Evolutionary conservation across 2,888 invertebrate species (phyloP), one percentile per base, ranked within the genome.

Genomic region (Phasia obesa): DNA sequence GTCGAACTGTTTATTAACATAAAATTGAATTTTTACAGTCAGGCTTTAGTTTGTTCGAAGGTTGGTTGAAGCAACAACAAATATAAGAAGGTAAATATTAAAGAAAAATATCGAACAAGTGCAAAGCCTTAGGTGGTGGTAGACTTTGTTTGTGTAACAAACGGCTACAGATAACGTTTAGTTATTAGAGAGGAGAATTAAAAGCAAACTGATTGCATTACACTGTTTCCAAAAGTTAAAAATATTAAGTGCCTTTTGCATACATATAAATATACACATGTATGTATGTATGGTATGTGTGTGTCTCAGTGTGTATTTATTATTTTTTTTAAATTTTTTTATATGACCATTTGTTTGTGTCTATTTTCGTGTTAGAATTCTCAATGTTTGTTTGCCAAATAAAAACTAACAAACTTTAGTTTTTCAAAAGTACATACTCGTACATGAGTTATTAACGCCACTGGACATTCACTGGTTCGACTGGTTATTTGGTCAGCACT

Each of bases 371-470:
- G 59, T 69, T 77, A 27, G 42, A 73, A 55, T 71, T 67, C 71
- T 67, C 17, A 31, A 64, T 55, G 55, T 60, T 69, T 65, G 19
- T 59, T 75, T 47, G 25, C 55, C 2, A 3, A 13, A 6, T 64
- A 38, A 38, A 27, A 57, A 57, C 49, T 27, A 35, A 55, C 17
- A 35, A 38, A 53, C 21, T 55, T 74, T 31, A 55, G 64, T 60
- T 69, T 53, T 60, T 25, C 17, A 44, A 23, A 35, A 44, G 25
- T 27, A 51, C 25, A 60, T 17, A 25, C 21, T n/a, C n/a, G 21
- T 49, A 49, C 74, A 74, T 70, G 69, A 82, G 82, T 70, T 74
- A 78, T 82, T 82, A 78, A 74, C 74, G 59, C 78, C 78, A 74
- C 21, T 55, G 74, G 75, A 69, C 47, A 59, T 60, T 60, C 51